Evolutionary conservation across 2,888 invertebrate species (phyloP), one percentile per base, ranked within the genome.

Genomic region (Thelaira solivaga): DNA sequence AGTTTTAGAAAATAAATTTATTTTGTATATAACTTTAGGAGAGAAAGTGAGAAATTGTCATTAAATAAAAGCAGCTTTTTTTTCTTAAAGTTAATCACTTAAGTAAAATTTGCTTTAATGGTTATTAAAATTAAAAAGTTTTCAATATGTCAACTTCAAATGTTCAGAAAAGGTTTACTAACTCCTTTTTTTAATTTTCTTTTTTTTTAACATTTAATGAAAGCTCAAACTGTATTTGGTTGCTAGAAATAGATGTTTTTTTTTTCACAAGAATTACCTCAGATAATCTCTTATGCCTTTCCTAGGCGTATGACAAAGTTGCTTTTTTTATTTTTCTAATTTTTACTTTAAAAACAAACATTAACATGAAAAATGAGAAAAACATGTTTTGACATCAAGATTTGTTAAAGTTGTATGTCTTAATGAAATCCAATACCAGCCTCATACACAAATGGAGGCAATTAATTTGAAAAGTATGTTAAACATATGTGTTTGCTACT

Each of bases 1-100:
- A 55, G 24, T 55, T 55, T 61, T 31, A 31, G 31, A 47, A 22
- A 22, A 36, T 11, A 36, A 47, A 34, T 62, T 62, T 47, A 20
- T 45, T 61, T 10, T 45, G 34, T 13, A 45, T 45, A 43, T 41
- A 41, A 59, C 45, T 62, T 47, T 36, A 16, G 13, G 7, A 4
- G 11, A 36, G 34, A 47, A 34, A 36, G 24, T 45, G 31, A 22
- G 11, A 20, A 47, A 10, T 10, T 39, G 2, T 6, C 36, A 39
- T 24, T 39, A 24, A 34, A 1, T 20, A 4, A 24, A 16, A 13
- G 36, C 4, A 24, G 13, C 6, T 39, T 41, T 41, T 26, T 16
- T 16, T 16, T 4, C 31, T 6, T 4, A 6, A 31, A 6, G 8
- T 26, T 26, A n/a, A n/a, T n/a, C n/a, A n/a, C n/a, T n/a, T n/a